Base-by-base conservation (phyloP, 30 jellyfish, hydroid and myxozoan species). In the Hydra vulgaris region DNA sequence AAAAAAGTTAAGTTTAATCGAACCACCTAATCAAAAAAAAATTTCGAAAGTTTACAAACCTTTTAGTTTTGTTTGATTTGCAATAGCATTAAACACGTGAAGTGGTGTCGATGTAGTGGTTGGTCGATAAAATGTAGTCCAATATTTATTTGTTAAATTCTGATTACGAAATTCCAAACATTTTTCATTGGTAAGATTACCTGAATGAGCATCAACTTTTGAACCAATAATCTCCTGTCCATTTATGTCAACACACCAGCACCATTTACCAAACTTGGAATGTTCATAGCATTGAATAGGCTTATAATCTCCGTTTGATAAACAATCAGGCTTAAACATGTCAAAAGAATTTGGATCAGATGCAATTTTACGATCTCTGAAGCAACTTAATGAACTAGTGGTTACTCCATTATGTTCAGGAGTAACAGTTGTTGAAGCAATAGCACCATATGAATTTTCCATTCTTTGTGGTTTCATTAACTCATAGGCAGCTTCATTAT, bases 231-330 rank as follows among this genome's bases (percentile, higher is more conserved):
- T 82, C 70, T 92, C 98, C 25, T 84, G 81, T 20, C 98, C 98
- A 17, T 54, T 78, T 18, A 72, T 73, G 70, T 92, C 98, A 27
- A 87, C 98, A 81, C 98, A 92, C 98, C 98, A 92, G 40, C 98
- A 92, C 98, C 98, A 92, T 73, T 92, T 87, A 19, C 98, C 98
- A 67, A 70, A 87, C 69, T 74, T 40, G 8, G 23, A 79, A 26
- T 92, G 96, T 18, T 68, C 93, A 77, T 76, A 92, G 70, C 98
- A 92, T 73, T 92, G 98, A 27, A 92, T 84, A 19, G 95, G 89
- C 70, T 92, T 92, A 86, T 92, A 92, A 15, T 90, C 72, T 15
- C 98, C 98, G 67, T 92, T 96, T 16, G 90, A 71, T 53, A 81
- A 83, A 74, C 98, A 92, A 22, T 87, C 98, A 17, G 98, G 98